phyloP scores from a whole-genome alignment of 2,113 vertebrate species.

The Catharus minimus region DNA sequence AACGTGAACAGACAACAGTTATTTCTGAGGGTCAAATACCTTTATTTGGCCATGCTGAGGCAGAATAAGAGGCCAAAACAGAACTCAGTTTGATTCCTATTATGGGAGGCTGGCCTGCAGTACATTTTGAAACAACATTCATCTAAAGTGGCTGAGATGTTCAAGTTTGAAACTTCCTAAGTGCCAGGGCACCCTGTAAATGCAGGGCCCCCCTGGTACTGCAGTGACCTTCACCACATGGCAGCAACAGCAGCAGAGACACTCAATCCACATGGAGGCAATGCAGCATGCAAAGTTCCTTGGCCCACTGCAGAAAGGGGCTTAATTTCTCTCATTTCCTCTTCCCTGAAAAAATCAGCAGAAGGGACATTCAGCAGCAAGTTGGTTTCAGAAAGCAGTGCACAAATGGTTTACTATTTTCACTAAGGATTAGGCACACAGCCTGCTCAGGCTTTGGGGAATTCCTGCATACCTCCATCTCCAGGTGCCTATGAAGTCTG shows the following conservation, averaged over 20 bases:
- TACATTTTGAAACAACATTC: conserved; percentile 49
- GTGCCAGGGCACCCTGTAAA: neutral
- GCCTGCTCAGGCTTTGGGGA: neutral
- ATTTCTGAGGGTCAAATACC: conserved; percentile 53
- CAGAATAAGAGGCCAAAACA: conserved; percentile 53
- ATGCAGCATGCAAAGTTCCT: accelerated
- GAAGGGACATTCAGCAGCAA: neutral
- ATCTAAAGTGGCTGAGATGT: conserved; percentile 8
- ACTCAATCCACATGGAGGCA: neutral
- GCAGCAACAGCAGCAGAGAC: neutral
- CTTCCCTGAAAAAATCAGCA: neutral
- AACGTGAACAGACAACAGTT: conserved; percentile 1
- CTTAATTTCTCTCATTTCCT: neutral
- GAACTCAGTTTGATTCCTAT: conserved; percentile 54
- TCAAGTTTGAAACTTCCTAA: neutral
- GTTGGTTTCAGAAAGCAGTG: neutral
- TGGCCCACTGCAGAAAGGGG: neutral
- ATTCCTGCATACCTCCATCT: neutral
- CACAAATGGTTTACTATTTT: neutral
- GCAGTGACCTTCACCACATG: neutral
- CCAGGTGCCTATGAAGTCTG: neutral
- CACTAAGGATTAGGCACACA: neutral
- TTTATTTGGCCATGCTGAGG: conserved; percentile 62
- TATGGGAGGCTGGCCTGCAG: conserved; percentile 41
- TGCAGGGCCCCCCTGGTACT: neutral